Evolutionary conservation across 2,888 invertebrate species (phyloP), one percentile per base, ranked within the genome.

Genomic region (Thera obeliscata): DNA sequence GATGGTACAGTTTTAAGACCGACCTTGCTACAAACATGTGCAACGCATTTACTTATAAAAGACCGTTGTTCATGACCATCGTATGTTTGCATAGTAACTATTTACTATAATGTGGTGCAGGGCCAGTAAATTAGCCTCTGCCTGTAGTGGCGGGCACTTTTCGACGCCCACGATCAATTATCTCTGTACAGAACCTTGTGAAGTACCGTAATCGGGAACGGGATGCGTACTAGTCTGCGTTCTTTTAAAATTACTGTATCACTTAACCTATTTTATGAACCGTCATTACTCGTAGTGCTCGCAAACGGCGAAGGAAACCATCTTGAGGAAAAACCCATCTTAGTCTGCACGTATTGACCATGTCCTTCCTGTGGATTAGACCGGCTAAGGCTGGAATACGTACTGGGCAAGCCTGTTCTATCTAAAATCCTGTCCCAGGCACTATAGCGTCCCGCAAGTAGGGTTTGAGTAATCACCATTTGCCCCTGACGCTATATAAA

Each of bases 121-220:
- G 85, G 82, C 79, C 81, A 83, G 78, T 84, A 83, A 66, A 84
- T 88, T 87, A 82, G 60, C 63, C 69, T 64, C 76, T 77, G 71
- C 72, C 22, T 56, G 11, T 67, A 64, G 56, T 79, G 76, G 62
- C 81, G 80, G 80, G 71, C 66, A 76, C 74, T 83, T 85, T 83
- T 75, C 71, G 69, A 81, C 87, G 84, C 87, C 88, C 81, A 88
- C 87, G 63, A 67, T 73, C 76, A 82, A 84, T 87, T 84, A 83
- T 68, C 74, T 69, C 70, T 65, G 64, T 78, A 78, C 78, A 71
- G 64, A 67, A 74, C 74, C 75, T 72, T 69, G 68, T 59, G 46
- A 70, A 59, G 57, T 67, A 56, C 67, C 71, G 71, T 72, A 70
- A 71, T 75, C 57, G 60, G 63, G 60, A 70, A 72, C 66, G 68